Base-by-base conservation (phyloP, 1,140 invertebrate species). In the Drosophila asahinai region DNA sequence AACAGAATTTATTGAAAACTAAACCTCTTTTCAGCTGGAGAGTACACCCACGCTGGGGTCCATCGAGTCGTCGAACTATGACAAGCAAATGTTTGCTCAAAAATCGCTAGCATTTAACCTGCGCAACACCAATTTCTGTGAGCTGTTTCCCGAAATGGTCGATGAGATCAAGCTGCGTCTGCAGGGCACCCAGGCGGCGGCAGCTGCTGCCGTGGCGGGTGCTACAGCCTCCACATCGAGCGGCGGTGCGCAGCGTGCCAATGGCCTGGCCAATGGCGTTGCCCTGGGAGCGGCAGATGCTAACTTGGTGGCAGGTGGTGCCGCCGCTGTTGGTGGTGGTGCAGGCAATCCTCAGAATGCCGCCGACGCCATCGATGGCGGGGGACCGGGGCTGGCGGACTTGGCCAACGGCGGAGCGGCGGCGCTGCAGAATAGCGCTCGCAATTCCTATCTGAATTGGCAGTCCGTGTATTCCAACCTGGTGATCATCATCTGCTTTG, bases 21-120 rank as follows among this genome's bases (percentile, higher is more conserved):
- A 40, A 5, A 1, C 0, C 38, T 7, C 55, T 30, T 8, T 73
- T 0, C 25, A 93, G 92, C 93, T 98, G 70, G 98, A 99, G 92
- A 98, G 97, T 87, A 98, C 97, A 83, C 98, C 98, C 14, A 99
- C 99, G 6, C 94, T 99, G 64, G 99, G 99, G 2, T 98, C 98
- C 64, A 97, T 99, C 65, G 97, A 97, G 89, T 98, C 98, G 30
- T 96, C 97, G 5, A 97, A 98, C 77, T 96, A 95, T 77, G 97
- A 99, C 91, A 99, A 99, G 93, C 95, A 96, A 87, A 95, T 96
- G 87, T 94, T 98, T 65, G 98, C 99, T 55, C 95, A 95, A 49
- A 96, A 97, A 91, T 99, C 98, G 82, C 94, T 98, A 74, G 96
- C 97, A 92, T 98, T 96, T 92, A 99, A 99, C 94, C 94, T 99